Conservation (phyloP, 2,797 vertebrate species). For the Scyliorhinus canicula region DNA sequence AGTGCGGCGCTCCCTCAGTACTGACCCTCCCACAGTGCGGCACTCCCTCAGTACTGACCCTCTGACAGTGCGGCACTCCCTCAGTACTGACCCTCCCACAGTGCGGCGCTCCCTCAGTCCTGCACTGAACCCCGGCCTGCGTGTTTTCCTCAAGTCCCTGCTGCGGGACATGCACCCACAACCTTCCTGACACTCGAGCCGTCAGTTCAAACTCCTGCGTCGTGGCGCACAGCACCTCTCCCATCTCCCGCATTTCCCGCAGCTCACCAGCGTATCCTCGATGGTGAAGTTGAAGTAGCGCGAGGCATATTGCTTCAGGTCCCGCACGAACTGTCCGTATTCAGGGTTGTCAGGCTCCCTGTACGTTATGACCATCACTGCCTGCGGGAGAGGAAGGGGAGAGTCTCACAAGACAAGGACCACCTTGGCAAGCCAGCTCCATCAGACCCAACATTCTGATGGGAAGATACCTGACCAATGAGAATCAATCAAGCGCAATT, state of each 20-base stretch:
- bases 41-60: too few species aligned
- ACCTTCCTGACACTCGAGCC: too few species aligned
- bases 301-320: constrained; percentile 62
- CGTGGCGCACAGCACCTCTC: not conserved
- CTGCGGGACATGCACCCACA: too few species aligned
- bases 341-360: constrained; percentile 74
- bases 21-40: too few species aligned
- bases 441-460: not conserved
- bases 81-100: not conserved
- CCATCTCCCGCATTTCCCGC: not conserved
- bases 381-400: constrained; percentile 55
- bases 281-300: constrained; percentile 75
- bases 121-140: not conserved
- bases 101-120: not conserved
- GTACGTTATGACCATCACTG: constrained; percentile 86
- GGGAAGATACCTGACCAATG: not conserved
- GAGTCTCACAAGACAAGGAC: not conserved
- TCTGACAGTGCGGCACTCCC: too few species aligned
- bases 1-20: too few species aligned
- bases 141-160: not conserved
- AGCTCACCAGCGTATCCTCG: constrained; percentile 73
- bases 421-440: not conserved
- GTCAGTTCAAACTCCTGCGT: not conserved
- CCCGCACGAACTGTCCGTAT: constrained; percentile 68
- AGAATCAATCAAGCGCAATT: too few species aligned